These are phyloP conservation scores for Morpho achilles DNA, from an alignment of 2,888 invertebrate species.

Conservation along the genomic window DNA sequence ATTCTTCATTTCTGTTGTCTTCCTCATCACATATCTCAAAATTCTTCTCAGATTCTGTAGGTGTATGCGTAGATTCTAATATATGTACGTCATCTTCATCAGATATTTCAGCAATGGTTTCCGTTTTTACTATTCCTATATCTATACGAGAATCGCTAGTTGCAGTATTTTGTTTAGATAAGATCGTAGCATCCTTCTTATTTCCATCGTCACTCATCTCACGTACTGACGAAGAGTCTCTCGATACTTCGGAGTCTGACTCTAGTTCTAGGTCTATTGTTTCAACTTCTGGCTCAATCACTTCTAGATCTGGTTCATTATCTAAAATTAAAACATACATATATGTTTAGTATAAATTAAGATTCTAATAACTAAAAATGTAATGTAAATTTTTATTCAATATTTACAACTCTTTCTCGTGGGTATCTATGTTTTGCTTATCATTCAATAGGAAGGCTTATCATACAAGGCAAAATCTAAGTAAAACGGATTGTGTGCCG, in stretches of 20 bases:
- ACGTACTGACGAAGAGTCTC: slow-evolving; percentile 2
- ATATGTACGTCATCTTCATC: slow-evolving; percentile 14
- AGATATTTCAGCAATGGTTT: slow-evolving; percentile 18
- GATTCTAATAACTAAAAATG: no score
- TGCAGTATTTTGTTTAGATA: not conserved
- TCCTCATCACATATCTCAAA: not conserved
- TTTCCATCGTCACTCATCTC: not conserved
- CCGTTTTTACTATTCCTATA: slow-evolving; percentile 18
- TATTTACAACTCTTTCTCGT: not conserved
- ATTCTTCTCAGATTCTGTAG: slow-evolving; percentile 10
- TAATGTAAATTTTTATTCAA: no score
- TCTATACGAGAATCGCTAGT: not conserved
- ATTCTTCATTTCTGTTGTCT: not conserved
- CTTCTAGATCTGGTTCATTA: slow-evolving; percentile 43
- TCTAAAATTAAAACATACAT: slow-evolving; percentile 35
- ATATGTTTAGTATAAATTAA: no score
- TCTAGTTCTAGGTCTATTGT: slow-evolving; percentile 50
- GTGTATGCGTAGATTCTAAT: slow-evolving; percentile 22
- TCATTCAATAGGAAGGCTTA: no score
- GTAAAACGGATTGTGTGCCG: no score
- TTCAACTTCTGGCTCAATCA: slow-evolving; percentile 55
- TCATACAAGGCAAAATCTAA: no score
- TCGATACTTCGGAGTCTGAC: slow-evolving; percentile 35
- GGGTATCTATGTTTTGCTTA: not conserved
- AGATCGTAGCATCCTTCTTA: no score